A percentile compares a stretch with the other conserved stretches of the same genome.
Evolutionary conservation across 2,888 invertebrate species (phyloP).

Genomic region (Microctonus brassicae): DNA sequence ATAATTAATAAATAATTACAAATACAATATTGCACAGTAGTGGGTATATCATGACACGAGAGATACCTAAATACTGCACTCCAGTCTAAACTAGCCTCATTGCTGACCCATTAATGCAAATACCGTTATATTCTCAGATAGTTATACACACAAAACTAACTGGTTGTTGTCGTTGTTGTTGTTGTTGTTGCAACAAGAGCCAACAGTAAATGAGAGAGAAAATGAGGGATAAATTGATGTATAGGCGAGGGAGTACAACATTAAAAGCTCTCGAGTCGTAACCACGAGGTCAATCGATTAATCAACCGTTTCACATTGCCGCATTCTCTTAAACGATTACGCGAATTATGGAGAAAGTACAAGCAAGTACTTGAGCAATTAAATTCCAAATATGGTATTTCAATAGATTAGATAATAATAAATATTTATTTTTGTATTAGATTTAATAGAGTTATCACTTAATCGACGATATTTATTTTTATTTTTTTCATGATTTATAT

Average conservation of each 20-base stretch:
- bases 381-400: neutral
- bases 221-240: conserved; percentile 33
- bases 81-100: conserved; percentile 9
- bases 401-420: neutral
- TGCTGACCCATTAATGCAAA: conserved; percentile 21
- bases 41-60: neutral
- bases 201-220: neutral
- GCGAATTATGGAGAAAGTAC: conserved; percentile 5
- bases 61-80: neutral
- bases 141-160: neutral
- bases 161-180: too few relatives aligned
- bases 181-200: neutral
- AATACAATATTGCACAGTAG: neutral
- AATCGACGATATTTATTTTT: neutral
- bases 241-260: conserved; percentile 40
- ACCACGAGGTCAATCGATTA: conserved; percentile 43
- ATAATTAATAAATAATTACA: neutral
- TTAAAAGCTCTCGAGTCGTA: too few relatives aligned
- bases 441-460: neutral
- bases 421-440: neutral
- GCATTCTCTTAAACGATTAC: conserved; percentile 11
- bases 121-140: conserved; percentile 20
- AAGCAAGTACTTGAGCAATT: neutral
- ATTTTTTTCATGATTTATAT: neutral
- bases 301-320: conserved; percentile 37